Evolutionary conservation across 2,113 vertebrate genomes (phyloP).

Genomic region (Anoura caudifer): DNA sequence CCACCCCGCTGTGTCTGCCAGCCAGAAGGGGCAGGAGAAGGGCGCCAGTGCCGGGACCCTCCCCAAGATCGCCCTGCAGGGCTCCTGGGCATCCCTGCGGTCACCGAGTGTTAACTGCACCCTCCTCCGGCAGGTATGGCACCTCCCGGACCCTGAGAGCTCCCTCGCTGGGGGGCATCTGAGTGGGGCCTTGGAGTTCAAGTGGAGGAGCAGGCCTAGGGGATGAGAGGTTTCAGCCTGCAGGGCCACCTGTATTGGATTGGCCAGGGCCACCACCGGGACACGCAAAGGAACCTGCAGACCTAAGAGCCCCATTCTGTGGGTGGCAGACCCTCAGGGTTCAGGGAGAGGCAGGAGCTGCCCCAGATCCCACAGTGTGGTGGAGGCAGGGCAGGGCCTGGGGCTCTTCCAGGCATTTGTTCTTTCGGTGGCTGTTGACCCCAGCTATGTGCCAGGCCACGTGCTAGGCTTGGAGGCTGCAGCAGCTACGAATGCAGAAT

Average conservation of each 20-base stretch:
- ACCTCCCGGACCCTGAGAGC: accelerated
- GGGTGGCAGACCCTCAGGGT: neutral
- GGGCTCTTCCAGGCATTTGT: accelerated
- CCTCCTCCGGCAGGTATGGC: conserved; percentile 87
- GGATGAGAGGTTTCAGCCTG: neutral
- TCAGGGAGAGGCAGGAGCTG: neutral
- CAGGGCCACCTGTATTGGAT: neutral
- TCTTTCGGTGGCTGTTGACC: too few relatives aligned
- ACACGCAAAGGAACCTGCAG: neutral
- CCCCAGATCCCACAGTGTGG: neutral
- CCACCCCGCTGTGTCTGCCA: conserved; percentile 86
- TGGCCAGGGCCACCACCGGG: neutral
- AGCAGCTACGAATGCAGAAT: too few relatives aligned
- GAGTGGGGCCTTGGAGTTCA: neutral
- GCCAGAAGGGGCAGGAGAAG: conserved; percentile 75
- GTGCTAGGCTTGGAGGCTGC: neutral
- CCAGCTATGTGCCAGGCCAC: neutral
- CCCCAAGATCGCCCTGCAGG: conserved; percentile 86
- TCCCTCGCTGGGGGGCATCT: neutral
- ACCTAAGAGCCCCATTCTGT: neutral
- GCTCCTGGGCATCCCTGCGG: conserved; percentile 91
- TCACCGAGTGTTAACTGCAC: conserved; percentile 88
- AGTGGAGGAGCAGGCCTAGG: accelerated
- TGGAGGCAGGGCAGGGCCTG: neutral
- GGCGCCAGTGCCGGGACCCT: conserved; percentile 57